A percentile compares a stretch with the other conserved stretches of the same genome.
Conservation (phyloP, 1,140 invertebrate genomes). For the Bemisia tabaci region DNA sequence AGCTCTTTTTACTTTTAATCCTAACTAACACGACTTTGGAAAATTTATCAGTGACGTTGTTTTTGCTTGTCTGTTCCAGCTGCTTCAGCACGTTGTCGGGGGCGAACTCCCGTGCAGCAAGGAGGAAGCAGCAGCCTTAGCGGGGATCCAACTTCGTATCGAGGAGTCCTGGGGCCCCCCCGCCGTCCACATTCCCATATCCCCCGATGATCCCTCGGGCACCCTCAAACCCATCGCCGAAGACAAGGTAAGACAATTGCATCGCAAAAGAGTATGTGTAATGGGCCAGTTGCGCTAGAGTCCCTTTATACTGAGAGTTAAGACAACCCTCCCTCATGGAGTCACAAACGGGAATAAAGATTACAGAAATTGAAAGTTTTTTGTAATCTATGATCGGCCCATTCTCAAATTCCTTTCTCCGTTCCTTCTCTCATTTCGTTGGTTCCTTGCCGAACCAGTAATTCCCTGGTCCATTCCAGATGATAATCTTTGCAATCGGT, state of each 20-base stretch:
- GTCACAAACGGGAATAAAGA: too few relatives aligned
- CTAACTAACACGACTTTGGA: background rate
- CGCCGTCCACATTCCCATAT: slow-evolving; percentile 19
- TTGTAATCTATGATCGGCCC: too few relatives aligned
- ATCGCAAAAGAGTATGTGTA: background rate
- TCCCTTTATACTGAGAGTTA: too few relatives aligned
- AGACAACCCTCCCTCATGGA: too few relatives aligned
- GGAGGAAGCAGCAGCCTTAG: slow-evolving; percentile 51
- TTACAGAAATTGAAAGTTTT: too few relatives aligned
- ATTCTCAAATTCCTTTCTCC: too few relatives aligned
- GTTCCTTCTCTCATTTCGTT: too few relatives aligned
- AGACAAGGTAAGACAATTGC: slow-evolving; percentile 25
- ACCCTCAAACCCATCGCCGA: slow-evolving; percentile 28
- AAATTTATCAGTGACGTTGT: background rate
- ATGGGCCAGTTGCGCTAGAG: too few relatives aligned
- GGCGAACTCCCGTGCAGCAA: slow-evolving; percentile 51
- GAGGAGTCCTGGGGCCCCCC: slow-evolving; percentile 45
- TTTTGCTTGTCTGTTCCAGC: slow-evolving; percentile 32
- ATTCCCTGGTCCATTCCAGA: too few relatives aligned
- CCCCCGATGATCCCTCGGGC: slow-evolving; percentile 22
- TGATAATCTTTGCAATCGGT: too few relatives aligned
- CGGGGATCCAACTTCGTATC: slow-evolving; percentile 50
- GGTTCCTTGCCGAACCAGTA: too few relatives aligned
- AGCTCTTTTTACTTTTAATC: background rate
- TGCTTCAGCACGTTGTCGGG: slow-evolving; percentile 46